Percentiles rank a stretch among this genome's conserved stretches.
Conservation (phyloP, 2,797 vertebrate genomes). For the Protosalanx chinensis region DNA sequence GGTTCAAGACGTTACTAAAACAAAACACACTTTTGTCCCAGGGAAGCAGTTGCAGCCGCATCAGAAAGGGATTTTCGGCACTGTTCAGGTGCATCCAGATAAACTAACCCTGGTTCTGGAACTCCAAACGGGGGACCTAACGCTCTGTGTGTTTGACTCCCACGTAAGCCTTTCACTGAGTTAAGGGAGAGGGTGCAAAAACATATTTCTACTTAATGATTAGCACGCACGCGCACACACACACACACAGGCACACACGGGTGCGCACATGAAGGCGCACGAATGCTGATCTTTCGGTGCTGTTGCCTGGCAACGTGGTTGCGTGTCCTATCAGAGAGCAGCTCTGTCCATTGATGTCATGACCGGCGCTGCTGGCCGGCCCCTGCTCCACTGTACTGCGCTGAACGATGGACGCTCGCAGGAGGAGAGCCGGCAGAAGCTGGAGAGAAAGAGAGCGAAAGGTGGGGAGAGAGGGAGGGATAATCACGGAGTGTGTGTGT, state of each 20-base stretch:
- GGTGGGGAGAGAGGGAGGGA: conserved; percentile 2
- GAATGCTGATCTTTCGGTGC: conserved; percentile 69
- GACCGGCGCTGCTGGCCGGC: conserved; percentile 71
- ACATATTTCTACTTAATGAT: conserved; percentile 68
- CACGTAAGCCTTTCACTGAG: conserved; percentile 20
- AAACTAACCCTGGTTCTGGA: not conserved
- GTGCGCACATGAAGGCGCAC: conserved; percentile 33
- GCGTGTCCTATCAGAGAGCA: conserved; percentile 67
- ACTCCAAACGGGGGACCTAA: conserved; percentile 34
- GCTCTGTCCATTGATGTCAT: conserved; percentile 70
- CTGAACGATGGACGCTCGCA: not conserved
- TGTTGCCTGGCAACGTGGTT: conserved; percentile 79
- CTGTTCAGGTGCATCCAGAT: not conserved
- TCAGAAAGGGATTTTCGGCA: not conserved
- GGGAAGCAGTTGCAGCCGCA: no score
- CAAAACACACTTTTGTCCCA: no score
- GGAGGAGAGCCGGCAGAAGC: conserved; percentile 16
- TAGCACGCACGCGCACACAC: conserved; percentile 51
- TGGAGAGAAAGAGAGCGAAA: conserved; percentile 13
- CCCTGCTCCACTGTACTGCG: not conserved
- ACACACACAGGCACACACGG: conserved; percentile 19
- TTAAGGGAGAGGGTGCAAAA: conserved; percentile 38
- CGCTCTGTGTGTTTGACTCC: conserved; percentile 50
- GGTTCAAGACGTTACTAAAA: conserved; percentile 8
- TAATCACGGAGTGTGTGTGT: conserved; percentile 2